These are phyloP conservation scores for Gallinago solitaria DNA, from an alignment of 2,797 vertebrate genomes.

Conservation along the genomic window DNA sequence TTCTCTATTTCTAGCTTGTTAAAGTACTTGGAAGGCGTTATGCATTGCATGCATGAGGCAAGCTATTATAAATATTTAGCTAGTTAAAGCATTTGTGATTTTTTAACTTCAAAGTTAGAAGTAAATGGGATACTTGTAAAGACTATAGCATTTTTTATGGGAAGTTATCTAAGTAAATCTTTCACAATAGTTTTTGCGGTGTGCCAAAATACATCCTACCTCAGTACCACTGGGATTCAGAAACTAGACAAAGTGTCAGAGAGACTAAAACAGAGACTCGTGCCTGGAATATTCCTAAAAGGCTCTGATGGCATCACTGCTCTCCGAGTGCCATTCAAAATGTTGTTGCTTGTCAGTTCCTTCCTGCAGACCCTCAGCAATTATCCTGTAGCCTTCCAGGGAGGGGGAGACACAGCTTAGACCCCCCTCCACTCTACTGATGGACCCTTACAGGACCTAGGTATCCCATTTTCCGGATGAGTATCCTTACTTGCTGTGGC, in stretches of 20 bases:
- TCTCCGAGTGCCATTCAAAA: neutral
- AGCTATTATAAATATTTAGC: slow-evolving; percentile 64
- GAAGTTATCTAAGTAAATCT: neutral
- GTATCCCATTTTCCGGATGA: neutral
- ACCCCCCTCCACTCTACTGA: fast-evolving
- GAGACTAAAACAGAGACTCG: neutral
- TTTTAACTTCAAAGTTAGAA: slow-evolving; percentile 8
- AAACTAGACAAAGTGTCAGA: neutral
- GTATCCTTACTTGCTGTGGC: neutral
- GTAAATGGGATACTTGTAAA: slow-evolving; percentile 19
- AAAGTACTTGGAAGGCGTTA: slow-evolving; percentile 47
- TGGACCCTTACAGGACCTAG: too few relatives aligned
- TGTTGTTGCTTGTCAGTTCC: neutral
- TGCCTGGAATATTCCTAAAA: neutral
- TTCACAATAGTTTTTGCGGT: neutral
- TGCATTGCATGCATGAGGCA: neutral
- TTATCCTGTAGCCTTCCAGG: neutral
- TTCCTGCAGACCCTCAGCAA: neutral
- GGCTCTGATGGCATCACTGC: neutral
- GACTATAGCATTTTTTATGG: neutral
- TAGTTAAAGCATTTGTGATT: slow-evolving; percentile 45
- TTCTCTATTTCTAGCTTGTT: slow-evolving; percentile 57
- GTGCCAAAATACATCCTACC: neutral
- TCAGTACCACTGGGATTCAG: neutral
- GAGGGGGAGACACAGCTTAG: neutral